Conservation (phyloP, 1,140 invertebrate species). For the Neodiprion virginianus region DNA sequence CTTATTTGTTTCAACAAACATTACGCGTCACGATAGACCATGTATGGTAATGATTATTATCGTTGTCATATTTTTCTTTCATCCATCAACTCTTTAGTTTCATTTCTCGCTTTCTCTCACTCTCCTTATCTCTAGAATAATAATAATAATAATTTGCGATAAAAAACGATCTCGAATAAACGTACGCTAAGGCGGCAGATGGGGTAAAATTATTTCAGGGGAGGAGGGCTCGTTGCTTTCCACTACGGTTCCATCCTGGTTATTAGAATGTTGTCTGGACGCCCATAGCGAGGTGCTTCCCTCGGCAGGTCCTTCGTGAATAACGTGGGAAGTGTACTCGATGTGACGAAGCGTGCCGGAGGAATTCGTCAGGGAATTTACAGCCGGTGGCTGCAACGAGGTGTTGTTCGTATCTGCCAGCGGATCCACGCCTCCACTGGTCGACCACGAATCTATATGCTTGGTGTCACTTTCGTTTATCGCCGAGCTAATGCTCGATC, state of each 20-base stretch:
- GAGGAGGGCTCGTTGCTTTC: conserved; percentile 38
- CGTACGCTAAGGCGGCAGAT: conserved; percentile 56
- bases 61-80: background rate
- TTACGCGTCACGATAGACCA: conserved; percentile 41
- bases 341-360: conserved; percentile 21
- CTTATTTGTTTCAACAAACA: conserved; percentile 48
- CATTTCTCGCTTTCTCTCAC: background rate
- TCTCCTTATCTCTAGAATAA: conserved; percentile 7
- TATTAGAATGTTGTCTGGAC: conserved; percentile 23
- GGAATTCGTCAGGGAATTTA: conserved; percentile 27
- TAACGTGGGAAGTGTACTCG: conserved; percentile 21
- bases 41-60: conserved; percentile 25
- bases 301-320: conserved; percentile 8
- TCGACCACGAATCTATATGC: conserved; percentile 47
- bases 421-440: conserved; percentile 31
- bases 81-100: background rate
- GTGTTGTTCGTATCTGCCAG: conserved; percentile 34
- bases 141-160: background rate
- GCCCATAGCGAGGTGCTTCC: conserved; percentile 6
- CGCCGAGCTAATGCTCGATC: conserved; percentile 44
- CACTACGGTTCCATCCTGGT: conserved; percentile 10
- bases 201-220: conserved; percentile 54
- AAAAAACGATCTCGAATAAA: background rate
- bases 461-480: conserved; percentile 49
- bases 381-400: conserved; percentile 25